Base-by-base conservation (phyloP, 2,888 invertebrate genomes). In the Falcaria lacertinaria region DNA sequence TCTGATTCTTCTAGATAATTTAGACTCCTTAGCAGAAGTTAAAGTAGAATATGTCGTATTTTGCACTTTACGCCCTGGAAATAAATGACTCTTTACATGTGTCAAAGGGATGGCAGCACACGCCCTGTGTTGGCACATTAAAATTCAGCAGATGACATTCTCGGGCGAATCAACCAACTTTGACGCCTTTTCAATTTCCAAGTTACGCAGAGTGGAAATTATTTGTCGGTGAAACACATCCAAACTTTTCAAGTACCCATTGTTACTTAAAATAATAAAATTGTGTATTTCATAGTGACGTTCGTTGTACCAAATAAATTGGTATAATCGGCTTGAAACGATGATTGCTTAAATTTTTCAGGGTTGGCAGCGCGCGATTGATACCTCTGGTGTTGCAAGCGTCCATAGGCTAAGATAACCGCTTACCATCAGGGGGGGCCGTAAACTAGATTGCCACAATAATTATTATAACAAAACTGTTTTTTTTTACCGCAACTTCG, bases 201-300 rank as follows among this genome's bases (percentile, higher is more conserved):
- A 28, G 28, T 28, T 11, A 28, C 28, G 28, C 28, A 68, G 66
- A 75, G 70, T 76, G 76, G 80, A 80, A 80, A 74, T 28, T 28
- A 28, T 28, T 28, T 28, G 28, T 28, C 28, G 7, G 8, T 28
- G 28, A 11, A 28, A 28, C 28, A 11, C 11, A 3, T 7, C 28
- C 28, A 11, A 28, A 28, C 28, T 2, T 28, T 28, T 11, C 3
- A 11, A 3, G 7, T 28, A 11, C 11, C 7, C 1, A 6, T 11
- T 28, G 3, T 7, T 11, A 28, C 11, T 2, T 11, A 28, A 28
- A 11, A n/a, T n/a, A n/a, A n/a, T 22, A 22, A 22, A 22, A 22
- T 22, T 7, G 7, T 22, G n/a, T n/a, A 22, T 22, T 22, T 22
- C 7, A 22, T 22, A 7, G 22, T 22, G n/a, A 19, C 19, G 22